Evolutionary conservation across 2,113 vertebrate species (phyloP), one percentile per base, ranked within the genome.

Genomic region (Hypocryptadius cinnamomeus): DNA sequence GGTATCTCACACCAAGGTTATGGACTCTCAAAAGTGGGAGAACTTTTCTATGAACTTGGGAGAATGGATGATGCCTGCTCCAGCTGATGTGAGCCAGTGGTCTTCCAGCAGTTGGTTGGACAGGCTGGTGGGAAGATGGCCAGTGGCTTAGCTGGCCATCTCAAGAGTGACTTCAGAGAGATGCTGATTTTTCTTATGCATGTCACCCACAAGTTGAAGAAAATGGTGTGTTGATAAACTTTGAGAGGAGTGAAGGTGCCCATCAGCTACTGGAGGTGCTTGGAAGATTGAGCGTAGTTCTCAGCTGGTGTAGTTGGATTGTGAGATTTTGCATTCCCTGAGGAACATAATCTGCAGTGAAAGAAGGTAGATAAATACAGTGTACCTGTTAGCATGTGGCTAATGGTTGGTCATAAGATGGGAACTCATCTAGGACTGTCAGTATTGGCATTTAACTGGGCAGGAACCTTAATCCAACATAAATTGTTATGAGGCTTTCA

Each of bases 401-500:
- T 83, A 66, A 14, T 82, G 51, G 47, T 39, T 79, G 73, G 65
- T 92, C 65, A 4, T 71, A 57, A 90, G 60, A 53, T 50, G 60
- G 61, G 77, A 90, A 53, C 88, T 86, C 92, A 76, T 66, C 85
- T 92, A 66, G 84, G 74, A 61, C 71, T 70, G 66, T 91, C 85
- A 92, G 57, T 59, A 42, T 37, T 85, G 87, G 89, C 74, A 85
- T 92, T 96, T 95, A 91, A 47, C 87, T 79, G 87, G 85, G 84
- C 66, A 94, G 95, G 70, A 93, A 12, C 91, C 66, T 79, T 95
- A 92, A 95, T 95, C 91, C 84, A 94, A 89, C 27, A 2, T 47
- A 92, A 94, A 92, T 94, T 96, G 94, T 94, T 94, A 92, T 54
- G 89, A 93, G 79, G 65, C 63, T 94, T 93, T 85, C 93, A 87